These are phyloP conservation scores for Oxystoma pomonae DNA, from an alignment of 2,888 invertebrate species.

Conservation along the genomic window DNA sequence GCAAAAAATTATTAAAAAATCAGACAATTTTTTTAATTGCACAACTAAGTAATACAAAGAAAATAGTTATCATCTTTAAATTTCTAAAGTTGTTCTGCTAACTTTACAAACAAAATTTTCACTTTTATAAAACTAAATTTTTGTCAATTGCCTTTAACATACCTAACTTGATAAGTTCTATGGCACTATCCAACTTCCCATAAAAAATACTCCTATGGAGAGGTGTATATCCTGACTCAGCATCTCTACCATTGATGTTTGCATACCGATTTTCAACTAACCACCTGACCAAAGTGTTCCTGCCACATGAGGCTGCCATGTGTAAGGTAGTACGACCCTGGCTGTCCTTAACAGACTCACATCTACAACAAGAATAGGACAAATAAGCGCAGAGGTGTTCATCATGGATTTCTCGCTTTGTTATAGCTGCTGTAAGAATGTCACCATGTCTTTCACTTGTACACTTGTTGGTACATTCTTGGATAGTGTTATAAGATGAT, in stretches of 20 bases:
- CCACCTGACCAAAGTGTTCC: conserved; percentile 68
- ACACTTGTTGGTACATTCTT: conserved; percentile 58
- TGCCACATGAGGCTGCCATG: conserved; percentile 71
- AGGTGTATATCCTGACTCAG: conserved; percentile 75
- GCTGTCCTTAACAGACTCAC: conserved; percentile 47
- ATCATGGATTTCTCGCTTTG: conserved; percentile 59
- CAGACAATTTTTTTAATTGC: too few relatives aligned
- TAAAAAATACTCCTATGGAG: conserved; percentile 79
- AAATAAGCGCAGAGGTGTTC: conserved; percentile 51
- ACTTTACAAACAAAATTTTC: too few relatives aligned
- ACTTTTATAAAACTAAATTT: neutral
- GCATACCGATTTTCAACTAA: conserved; percentile 59
- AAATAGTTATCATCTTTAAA: too few relatives aligned
- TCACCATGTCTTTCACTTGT: conserved; percentile 56
- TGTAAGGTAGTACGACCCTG: conserved; percentile 75
- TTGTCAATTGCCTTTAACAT: conserved; percentile 12
- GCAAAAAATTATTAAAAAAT: too few relatives aligned
- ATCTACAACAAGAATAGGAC: conserved; percentile 45
- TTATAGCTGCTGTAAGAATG: conserved; percentile 59
- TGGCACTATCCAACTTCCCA: conserved; percentile 73
- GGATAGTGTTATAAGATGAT: conserved; percentile 8
- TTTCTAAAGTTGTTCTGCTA: too few relatives aligned
- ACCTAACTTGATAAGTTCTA: conserved; percentile 66
- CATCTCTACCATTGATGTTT: conserved; percentile 62
- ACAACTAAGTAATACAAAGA: too few relatives aligned